These are phyloP conservation scores for Blastobasis adustella DNA, from an alignment of 2,888 invertebrate species.

Conservation along the genomic window DNA sequence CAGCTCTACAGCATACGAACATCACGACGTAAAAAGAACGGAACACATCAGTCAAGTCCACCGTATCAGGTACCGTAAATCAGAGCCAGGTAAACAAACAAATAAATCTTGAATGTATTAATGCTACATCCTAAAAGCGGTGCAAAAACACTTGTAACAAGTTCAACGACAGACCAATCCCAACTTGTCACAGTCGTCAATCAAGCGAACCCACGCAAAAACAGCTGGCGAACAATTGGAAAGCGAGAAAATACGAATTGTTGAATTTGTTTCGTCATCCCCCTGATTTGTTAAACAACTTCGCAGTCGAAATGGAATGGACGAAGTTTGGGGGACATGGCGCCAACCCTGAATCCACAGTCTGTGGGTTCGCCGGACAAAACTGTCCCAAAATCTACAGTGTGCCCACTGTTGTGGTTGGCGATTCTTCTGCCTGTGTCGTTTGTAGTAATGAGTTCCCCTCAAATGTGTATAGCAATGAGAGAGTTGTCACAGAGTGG, in stretches of 20 bases:
- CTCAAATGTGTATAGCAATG: conserved; percentile 27
- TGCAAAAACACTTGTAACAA: conserved; percentile 25
- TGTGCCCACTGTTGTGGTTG: background rate
- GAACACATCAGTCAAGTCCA: conserved; percentile 6
- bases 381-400: background rate
- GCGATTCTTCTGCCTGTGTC: conserved; percentile 12
- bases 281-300: conserved; percentile 34
- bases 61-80: background rate
- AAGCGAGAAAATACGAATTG: conserved; percentile 36
- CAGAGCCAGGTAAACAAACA: background rate
- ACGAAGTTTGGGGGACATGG: conserved; percentile 13
- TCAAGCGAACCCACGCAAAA: conserved; percentile 26
- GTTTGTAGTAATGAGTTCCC: conserved; percentile 23
- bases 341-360: conserved; percentile 8
- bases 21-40: too few relatives aligned
- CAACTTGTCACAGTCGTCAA: conserved; percentile 33
- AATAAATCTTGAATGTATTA: conserved; percentile 3
- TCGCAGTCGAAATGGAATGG: conserved; percentile 21
- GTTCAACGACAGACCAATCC: conserved; percentile 27
- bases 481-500: conserved; percentile 25
- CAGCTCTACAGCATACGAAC: too few relatives aligned
- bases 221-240: conserved; percentile 34
- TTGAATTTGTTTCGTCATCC: conserved; percentile 37
- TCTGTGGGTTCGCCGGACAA: background rate
- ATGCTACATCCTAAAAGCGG: conserved; percentile 10